A percentile compares a stretch with the other conserved stretches of the same genome.
Evolutionary conservation across 2,888 invertebrate genomes (phyloP).

Genomic region (Rotaria sp.): DNA sequence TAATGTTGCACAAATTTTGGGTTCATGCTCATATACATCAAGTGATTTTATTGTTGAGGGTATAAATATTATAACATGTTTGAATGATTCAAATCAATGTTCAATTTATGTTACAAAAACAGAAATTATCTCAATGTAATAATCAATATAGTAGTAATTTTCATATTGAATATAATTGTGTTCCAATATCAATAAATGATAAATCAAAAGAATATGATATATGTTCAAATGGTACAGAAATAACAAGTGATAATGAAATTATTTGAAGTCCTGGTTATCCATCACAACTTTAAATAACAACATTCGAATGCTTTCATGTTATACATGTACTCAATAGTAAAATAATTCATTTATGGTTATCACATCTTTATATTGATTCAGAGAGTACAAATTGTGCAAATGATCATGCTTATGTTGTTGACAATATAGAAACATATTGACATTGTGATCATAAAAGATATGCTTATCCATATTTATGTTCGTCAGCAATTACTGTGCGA

Average conservation of each 20-base stretch:
- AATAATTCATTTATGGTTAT: slow-evolving; percentile 5
- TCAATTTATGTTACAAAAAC: not conserved
- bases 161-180: slow-evolving; percentile 4
- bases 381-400: not conserved
- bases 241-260: not conserved
- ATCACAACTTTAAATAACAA: not conserved
- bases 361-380: not conserved
- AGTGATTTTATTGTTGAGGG: slow-evolving; percentile 8
- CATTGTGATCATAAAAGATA: not conserved
- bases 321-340: not conserved
- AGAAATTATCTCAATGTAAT: not conserved
- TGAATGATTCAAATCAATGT: not conserved
- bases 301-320: not conserved
- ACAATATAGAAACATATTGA: not conserved
- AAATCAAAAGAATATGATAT: not conserved
- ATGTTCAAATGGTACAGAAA: not conserved
- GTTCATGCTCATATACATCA: not conserved
- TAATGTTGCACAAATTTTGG: not conserved
- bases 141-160: not conserved
- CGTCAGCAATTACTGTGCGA: not conserved
- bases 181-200: not conserved
- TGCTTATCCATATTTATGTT: not conserved
- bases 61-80: not conserved
- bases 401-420: slow-evolving; percentile 6
- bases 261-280: slow-evolving; percentile 11